Conservation (phyloP, 2,888 invertebrate species). For the Cephalotes varians region DNA sequence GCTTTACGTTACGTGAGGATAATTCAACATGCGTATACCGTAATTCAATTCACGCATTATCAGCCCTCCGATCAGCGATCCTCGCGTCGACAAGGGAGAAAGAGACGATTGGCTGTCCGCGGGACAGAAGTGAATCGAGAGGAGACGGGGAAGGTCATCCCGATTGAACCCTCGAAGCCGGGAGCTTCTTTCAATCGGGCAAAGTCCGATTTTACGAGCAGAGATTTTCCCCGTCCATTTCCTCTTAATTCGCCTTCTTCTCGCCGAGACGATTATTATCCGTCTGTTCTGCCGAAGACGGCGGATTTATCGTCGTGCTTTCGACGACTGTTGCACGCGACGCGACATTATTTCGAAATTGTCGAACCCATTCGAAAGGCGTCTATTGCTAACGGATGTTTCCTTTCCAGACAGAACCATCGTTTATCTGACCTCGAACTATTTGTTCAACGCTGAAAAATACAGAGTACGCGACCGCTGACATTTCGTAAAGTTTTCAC, state of each 20-base stretch:
- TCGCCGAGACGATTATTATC: neutral
- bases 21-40: conserved; percentile 79
- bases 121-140: neutral
- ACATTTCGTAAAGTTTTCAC: neutral
- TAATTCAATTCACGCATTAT: conserved; percentile 78
- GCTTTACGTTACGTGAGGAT: conserved; percentile 89
- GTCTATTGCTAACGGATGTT: neutral
- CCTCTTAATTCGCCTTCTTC: neutral
- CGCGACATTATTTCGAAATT: neutral
- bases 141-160: neutral
- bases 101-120: neutral
- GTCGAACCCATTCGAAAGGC: neutral
- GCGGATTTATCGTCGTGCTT: neutral
- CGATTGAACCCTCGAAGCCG: neutral
- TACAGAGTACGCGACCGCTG: neutral
- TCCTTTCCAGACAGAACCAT: neutral
- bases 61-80: conserved; percentile 54
- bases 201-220: neutral
- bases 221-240: conserved; percentile 3
- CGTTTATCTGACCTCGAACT: neutral
- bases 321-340: neutral
- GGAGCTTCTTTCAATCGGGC: neutral
- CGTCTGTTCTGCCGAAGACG: neutral
- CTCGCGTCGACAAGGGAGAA: conserved; percentile 9
- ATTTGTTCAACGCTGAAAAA: neutral